These are phyloP conservation scores for Acronicta leporina DNA, from an alignment of 2,888 invertebrate genomes.

Conservation along the genomic window DNA sequence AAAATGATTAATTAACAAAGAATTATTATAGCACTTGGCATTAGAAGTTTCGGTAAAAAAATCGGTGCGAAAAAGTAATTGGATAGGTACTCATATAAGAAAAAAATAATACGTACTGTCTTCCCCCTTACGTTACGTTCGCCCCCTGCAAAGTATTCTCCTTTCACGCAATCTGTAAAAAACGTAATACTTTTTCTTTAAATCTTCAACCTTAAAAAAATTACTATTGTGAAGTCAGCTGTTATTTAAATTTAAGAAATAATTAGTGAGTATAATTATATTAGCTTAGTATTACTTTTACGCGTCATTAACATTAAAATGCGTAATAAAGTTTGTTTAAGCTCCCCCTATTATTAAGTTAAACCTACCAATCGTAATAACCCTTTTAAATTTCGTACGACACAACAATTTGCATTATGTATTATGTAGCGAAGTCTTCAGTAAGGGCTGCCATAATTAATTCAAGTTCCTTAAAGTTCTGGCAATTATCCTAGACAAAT, in stretches of 20 bases:
- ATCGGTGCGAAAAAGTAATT: too few relatives aligned
- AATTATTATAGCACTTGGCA: too few relatives aligned
- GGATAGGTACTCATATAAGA: too few relatives aligned
- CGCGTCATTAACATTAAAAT: too few relatives aligned
- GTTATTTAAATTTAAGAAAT: neutral
- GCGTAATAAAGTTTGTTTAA: neutral
- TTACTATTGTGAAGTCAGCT: neutral
- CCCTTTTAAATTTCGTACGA: neutral
- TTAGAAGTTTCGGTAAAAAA: too few relatives aligned
- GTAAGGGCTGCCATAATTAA: neutral
- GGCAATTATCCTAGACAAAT: conserved; percentile 1
- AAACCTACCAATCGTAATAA: neutral
- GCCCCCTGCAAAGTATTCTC: too few relatives aligned
- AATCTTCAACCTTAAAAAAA: neutral
- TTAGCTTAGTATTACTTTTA: too few relatives aligned
- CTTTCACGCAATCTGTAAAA: too few relatives aligned
- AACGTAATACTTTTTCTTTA: too few relatives aligned
- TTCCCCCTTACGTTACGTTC: too few relatives aligned
- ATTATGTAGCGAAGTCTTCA: conserved; percentile 1
- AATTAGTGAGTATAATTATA: neutral
- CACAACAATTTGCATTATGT: neutral
- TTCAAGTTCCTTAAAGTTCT: neutral
- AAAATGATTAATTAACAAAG: too few relatives aligned
- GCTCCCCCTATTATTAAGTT: conserved; percentile 2
- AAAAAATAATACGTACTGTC: too few relatives aligned